A percentile compares a stretch with the other conserved stretches of the same genome.
Conservation (phyloP, 1,140 invertebrate genomes). For the Sminthurides bifidus region DNA sequence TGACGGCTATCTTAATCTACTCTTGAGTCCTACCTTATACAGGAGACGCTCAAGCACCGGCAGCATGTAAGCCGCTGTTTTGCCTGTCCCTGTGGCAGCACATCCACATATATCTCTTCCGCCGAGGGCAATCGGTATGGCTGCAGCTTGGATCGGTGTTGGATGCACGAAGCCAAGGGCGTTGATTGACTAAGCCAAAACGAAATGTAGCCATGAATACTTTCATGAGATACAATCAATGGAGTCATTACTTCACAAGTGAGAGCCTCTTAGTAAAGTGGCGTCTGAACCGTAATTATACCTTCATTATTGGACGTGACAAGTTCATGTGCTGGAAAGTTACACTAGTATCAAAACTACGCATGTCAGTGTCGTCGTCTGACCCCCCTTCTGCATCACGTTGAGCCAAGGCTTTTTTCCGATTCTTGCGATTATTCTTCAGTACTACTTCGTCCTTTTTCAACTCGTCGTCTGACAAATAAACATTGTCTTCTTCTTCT, state of each 20-base stretch:
- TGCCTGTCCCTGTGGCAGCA: constrained; percentile 95
- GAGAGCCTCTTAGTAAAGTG: not conserved
- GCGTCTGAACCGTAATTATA: constrained; percentile 32
- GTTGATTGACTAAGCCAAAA: constrained; percentile 55
- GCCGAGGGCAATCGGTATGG: constrained; percentile 82
- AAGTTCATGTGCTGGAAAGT: constrained; percentile 89
- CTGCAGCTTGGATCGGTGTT: constrained; percentile 90
- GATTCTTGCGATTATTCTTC: constrained; percentile 40
- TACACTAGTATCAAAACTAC: constrained; percentile 51
- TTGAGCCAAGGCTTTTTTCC: constrained; percentile 37
- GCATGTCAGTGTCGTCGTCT: constrained; percentile 43
- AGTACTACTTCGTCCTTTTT: constrained; percentile 35
- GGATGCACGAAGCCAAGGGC: constrained; percentile 80
- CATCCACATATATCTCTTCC: constrained; percentile 89
- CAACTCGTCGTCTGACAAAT: constrained; percentile 36
- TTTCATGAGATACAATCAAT: not conserved
- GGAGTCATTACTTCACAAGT: constrained; percentile 1
- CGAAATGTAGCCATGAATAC: not conserved
- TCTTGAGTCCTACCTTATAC: constrained; percentile 51
- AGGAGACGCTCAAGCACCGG: constrained; percentile 88
- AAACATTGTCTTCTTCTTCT: constrained; percentile 29
- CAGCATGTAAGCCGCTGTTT: constrained; percentile 97
- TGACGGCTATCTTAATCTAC: too few species aligned
- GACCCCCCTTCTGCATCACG: constrained; percentile 33
- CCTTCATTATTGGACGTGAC: constrained; percentile 73